A percentile compares a stretch with the other conserved stretches of the same genome.
Conservation (phyloP, 2,888 invertebrate species). For the Sepiola atlantica region DNA sequence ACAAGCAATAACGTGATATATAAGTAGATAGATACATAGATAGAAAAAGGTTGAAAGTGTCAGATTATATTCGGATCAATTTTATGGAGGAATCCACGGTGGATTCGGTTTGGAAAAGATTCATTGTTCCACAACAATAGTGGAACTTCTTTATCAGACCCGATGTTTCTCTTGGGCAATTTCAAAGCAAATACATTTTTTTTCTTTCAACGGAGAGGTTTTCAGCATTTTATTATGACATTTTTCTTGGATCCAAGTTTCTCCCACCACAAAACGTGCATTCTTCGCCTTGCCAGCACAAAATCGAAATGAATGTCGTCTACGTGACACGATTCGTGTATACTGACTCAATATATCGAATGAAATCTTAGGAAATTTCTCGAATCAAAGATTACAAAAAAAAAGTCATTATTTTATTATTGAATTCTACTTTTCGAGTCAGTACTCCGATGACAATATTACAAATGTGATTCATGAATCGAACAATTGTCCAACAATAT, state of each 20-base stretch:
- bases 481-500: too few relatives aligned
- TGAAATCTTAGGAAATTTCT: neutral
- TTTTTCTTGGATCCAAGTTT: neutral
- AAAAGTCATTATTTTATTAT: neutral
- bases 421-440: too few relatives aligned
- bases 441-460: too few relatives aligned
- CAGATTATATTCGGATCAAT: neutral
- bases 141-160: neutral
- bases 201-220: neutral
- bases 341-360: neutral
- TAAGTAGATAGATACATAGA: too few relatives aligned
- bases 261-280: neutral
- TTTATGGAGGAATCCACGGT: neutral
- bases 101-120: neutral
- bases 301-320: neutral
- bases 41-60: neutral
- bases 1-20: too few relatives aligned
- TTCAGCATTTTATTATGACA: neutral
- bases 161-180: neutral
- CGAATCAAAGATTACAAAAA: neutral
- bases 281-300: neutral
- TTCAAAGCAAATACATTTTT: neutral
- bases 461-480: too few relatives aligned
- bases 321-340: neutral
- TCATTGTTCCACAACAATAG: neutral